Percentiles rank a stretch among this genome's conserved stretches.
Conservation (phyloP, 2,888 invertebrate species). For the Apoda limacodes region DNA sequence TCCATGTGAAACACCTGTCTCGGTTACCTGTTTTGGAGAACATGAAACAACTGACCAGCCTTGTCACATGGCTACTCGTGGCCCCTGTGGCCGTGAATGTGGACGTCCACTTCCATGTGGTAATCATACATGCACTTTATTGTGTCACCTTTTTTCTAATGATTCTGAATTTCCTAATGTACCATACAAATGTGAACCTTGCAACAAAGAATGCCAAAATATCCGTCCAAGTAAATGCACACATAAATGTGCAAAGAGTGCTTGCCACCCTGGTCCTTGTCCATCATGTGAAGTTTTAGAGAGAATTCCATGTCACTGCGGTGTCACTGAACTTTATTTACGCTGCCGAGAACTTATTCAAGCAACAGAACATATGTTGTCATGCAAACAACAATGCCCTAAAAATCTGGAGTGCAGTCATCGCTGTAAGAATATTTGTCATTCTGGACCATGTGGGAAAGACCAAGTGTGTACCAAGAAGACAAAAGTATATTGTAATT, state of each 20-base stretch:
- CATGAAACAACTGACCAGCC: slow-evolving; percentile 78
- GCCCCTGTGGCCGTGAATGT: slow-evolving; percentile 85
- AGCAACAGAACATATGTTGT: slow-evolving; percentile 56
- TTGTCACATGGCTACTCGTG: slow-evolving; percentile 76
- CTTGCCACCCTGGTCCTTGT: slow-evolving; percentile 82
- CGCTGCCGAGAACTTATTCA: slow-evolving; percentile 77
- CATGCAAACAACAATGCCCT: slow-evolving; percentile 89
- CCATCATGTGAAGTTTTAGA: slow-evolving; percentile 79
- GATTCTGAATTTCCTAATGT: slow-evolving; percentile 52
- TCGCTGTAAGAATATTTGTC: slow-evolving; percentile 80
- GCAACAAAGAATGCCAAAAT: slow-evolving; percentile 68
- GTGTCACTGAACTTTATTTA: slow-evolving; percentile 79
- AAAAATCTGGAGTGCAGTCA: slow-evolving; percentile 90
- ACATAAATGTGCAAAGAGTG: slow-evolving; percentile 76
- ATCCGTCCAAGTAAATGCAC: slow-evolving; percentile 78
- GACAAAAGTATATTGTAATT: slow-evolving; percentile 81
- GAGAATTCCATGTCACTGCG: slow-evolving; percentile 85
- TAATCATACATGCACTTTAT: slow-evolving; percentile 79
- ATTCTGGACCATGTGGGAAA: slow-evolving; percentile 76
- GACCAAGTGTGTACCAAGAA: slow-evolving; percentile 81
- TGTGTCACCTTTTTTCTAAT: slow-evolving; percentile 74
- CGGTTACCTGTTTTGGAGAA: slow-evolving; percentile 78
- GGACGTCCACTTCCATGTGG: slow-evolving; percentile 78
- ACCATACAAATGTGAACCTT: slow-evolving; percentile 48
- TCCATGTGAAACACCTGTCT: slow-evolving; percentile 76